Evolutionary conservation across 2,797 vertebrate genomes (phyloP), one percentile per base, ranked within the genome.

Genomic region (Spea hammondii): DNA sequence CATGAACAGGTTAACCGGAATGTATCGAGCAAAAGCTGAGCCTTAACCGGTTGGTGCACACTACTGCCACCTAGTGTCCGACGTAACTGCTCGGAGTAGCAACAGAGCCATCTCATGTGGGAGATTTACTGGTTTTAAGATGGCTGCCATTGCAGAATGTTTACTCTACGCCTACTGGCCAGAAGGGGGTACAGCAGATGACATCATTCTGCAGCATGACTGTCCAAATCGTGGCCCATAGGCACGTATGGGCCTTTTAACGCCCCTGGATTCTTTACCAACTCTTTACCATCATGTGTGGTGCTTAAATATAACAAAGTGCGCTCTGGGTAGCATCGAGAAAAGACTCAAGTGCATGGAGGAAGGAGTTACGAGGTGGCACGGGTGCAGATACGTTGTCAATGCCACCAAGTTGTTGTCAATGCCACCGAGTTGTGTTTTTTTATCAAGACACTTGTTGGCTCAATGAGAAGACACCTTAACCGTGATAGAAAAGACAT

Each of bases 11-110:
- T 81, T 81, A 81, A 81, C 32, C 54, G 54, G 47, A 77, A 66
- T 47, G 44, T 64, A 76, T 13, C 5, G 45, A 74, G 65, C 14
- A 11, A 74, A 73, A 74, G 7, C 83, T 55, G 17, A 4, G 65
- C 74, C 83, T 78, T 82, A 83, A 83, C 6, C 59, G 82, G 77
- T 78, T 60, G 59, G 74, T 69, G 77, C 84, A 75, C 84, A 79
- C 84, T 84, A 73, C 85, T 86, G 90, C 91, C 91, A 90, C 89
- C 91, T 91, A 83, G 86, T 80, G 91, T 84, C 79, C 73, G 55
- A 46, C 70, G 78, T 2, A 64, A 79, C 83, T 84, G 82, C 86
- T 86, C 65, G 4, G 73, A 67, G 83, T 67, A 84, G 78, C 45
- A 65, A 76, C 32, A 49, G 51, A 82, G 65, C 83, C 80, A 78